Percentiles rank a stretch among this genome's conserved stretches.
These are phyloP conservation scores for Aphaenogaster rudis DNA, from an alignment of 1,140 invertebrate genomes.

Conservation along the genomic window DNA sequence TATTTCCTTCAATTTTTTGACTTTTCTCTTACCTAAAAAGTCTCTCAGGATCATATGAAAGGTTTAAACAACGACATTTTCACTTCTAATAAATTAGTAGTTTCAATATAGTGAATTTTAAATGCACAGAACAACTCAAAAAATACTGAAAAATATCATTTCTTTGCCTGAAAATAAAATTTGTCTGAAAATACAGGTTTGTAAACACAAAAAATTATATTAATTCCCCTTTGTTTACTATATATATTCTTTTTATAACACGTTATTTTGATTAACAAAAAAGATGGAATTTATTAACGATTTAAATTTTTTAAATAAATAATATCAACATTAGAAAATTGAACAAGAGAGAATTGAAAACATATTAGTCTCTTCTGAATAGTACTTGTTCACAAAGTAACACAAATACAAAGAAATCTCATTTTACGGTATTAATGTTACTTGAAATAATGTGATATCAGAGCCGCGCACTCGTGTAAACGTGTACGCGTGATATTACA, in stretches of 20 bases:
- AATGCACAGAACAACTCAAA: neutral
- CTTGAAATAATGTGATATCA: conserved; percentile 47
- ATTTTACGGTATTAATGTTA: conserved; percentile 32
- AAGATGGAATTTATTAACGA: neutral
- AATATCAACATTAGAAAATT: conserved; percentile 8
- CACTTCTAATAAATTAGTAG: neutral
- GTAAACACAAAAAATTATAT: neutral
- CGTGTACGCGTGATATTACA: conserved; percentile 43
- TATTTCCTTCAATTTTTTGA: conserved; percentile 50
- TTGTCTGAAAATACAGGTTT: neutral
- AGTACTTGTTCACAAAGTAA: neutral
- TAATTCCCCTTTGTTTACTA: neutral
- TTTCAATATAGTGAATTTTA: neutral
- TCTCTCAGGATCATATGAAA: neutral
- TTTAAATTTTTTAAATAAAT: neutral
- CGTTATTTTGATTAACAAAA: neutral
- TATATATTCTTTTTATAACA: neutral
- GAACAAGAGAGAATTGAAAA: neutral
- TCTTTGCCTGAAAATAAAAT: neutral
- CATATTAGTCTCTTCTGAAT: conserved; percentile 9
- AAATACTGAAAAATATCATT: neutral
- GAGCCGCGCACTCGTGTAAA: conserved; percentile 10
- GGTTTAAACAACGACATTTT: neutral
- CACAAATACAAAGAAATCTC: neutral
- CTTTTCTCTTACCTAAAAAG: neutral